These are phyloP conservation scores for Meriones psammophilus DNA, from an alignment of 2,797 vertebrate genomes.

Conservation along the genomic window DNA sequence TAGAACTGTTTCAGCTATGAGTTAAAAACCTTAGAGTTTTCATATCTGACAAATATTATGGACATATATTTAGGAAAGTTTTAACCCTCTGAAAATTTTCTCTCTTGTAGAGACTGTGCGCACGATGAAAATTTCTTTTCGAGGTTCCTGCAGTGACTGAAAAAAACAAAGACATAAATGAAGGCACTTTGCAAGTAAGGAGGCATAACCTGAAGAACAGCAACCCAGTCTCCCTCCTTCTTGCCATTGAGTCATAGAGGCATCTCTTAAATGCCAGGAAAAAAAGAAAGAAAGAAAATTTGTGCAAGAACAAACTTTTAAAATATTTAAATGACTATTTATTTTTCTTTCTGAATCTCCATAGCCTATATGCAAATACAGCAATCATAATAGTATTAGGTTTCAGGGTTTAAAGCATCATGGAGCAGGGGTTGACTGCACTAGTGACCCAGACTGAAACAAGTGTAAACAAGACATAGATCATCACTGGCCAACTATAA, in stretches of 20 bases:
- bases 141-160: not conserved
- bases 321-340: not conserved
- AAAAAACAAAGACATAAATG: not conserved
- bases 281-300: not conserved
- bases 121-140: not conserved
- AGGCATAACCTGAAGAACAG: not conserved
- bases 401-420: not conserved
- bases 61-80: not conserved
- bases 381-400: not conserved
- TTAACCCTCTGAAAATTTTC: not conserved
- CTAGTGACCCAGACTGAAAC: not conserved
- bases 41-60: not conserved
- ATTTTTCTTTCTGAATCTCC: not conserved
- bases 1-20: slow-evolving; percentile 22
- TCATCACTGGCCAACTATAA: not conserved
- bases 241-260: not conserved
- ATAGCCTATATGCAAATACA: not conserved
- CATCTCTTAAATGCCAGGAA: not conserved
- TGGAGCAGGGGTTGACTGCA: not conserved
- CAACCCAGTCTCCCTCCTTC: not conserved
- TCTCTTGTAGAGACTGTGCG: not conserved
- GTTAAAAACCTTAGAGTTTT: slow-evolving; percentile 3
- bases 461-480: not conserved
- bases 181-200: not conserved
- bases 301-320: not conserved